phyloP scores from a whole-genome alignment of 2,888 invertebrate genomes.

The Amaurobius ferox region DNA sequence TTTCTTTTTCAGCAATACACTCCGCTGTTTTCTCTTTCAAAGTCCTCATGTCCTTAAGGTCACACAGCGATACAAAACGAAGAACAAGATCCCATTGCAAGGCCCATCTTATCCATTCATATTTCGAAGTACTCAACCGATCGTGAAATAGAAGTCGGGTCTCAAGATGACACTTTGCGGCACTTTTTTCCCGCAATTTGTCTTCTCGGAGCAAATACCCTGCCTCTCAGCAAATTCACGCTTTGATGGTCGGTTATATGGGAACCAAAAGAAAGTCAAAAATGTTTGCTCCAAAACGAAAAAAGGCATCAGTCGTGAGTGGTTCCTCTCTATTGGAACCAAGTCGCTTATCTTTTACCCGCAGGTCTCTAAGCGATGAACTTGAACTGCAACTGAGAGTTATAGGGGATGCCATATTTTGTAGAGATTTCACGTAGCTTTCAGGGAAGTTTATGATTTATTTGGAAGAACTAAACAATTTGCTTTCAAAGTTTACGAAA shows the following conservation, averaged over 20 bases:
- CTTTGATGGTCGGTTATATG: constrained; percentile 41
- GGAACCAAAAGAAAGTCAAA: too few species aligned
- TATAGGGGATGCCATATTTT: neutral
- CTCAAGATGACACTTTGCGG: constrained; percentile 7
- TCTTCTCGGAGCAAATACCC: neutral
- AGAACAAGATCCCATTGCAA: too few species aligned
- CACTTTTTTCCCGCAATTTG: neutral
- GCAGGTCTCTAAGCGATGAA: constrained; percentile 16
- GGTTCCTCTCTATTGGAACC: neutral
- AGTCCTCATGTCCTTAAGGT: too few species aligned
- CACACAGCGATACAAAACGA: too few species aligned
- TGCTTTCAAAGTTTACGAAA: too few species aligned
- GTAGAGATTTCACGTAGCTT: neutral
- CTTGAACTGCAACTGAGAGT: neutral
- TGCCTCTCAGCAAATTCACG: constrained; percentile 65
- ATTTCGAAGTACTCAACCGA: neutral
- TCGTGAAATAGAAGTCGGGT: constrained; percentile 3
- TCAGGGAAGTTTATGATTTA: too few species aligned
- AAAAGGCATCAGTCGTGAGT: too few species aligned
- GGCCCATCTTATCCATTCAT: neutral
- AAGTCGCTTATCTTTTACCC: constrained; percentile 7
- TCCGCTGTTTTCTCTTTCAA: too few species aligned
- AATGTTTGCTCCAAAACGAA: too few species aligned
- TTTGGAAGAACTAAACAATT: too few species aligned
- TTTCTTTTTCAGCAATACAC: too few species aligned